phyloP scores from a whole-genome alignment of 2,888 invertebrate species.

The Acleris emargana region DNA sequence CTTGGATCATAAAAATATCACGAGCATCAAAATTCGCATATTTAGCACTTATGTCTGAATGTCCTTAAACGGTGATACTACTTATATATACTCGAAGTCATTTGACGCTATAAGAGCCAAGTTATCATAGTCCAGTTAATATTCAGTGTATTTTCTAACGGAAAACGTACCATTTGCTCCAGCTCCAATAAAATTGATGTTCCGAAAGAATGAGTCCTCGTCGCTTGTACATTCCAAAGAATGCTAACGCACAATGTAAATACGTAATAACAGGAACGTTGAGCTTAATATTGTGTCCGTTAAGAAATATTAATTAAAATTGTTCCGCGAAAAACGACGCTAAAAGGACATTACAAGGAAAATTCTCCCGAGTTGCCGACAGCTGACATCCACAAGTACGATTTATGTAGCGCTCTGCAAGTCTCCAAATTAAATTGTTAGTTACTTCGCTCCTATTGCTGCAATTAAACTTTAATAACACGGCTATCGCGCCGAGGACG shows the following conservation, averaged over 20 bases:
- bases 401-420: constrained; percentile 73
- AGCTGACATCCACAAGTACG: constrained; percentile 80
- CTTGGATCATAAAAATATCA: too few species aligned
- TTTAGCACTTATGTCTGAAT: too few species aligned
- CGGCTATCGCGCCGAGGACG: constrained; percentile 52
- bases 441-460: constrained; percentile 71
- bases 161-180: not conserved
- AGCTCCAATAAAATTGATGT: constrained; percentile 13
- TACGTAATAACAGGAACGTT: constrained; percentile 49
- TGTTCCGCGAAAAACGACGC: constrained; percentile 74
- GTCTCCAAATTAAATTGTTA: constrained; percentile 77
- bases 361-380: constrained; percentile 76
- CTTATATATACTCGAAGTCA: too few species aligned
- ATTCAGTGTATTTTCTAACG: not conserved
- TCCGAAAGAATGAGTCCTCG: constrained; percentile 21
- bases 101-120: not conserved
- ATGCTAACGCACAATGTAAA: constrained; percentile 42
- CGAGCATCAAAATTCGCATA: too few species aligned
- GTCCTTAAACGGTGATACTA: too few species aligned
- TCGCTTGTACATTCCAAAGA: constrained; percentile 22
- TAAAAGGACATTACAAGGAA: constrained; percentile 79
- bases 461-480: constrained; percentile 75
- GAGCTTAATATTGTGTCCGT: constrained; percentile 49
- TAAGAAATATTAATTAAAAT: constrained; percentile 80
- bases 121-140: not conserved